Conservation (phyloP, 2,888 invertebrate genomes). For the Nemotelus nigrinus region DNA sequence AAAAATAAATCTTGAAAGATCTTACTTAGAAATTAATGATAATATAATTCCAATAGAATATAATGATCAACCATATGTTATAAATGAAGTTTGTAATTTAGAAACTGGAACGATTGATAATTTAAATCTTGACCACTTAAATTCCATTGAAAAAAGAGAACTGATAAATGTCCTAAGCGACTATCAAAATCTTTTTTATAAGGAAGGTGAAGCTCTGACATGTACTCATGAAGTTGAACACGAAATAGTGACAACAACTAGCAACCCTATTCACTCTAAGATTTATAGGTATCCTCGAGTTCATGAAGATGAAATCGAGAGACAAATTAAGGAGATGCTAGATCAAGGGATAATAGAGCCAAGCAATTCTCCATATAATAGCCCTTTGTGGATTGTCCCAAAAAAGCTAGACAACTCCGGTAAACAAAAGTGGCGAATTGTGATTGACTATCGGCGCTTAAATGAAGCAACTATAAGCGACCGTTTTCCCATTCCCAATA, state of each 20-base stretch:
- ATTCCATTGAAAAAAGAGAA: slow-evolving; percentile 14
- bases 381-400: slow-evolving; percentile 25
- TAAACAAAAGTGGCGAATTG: slow-evolving; percentile 13
- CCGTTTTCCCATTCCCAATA: slow-evolving; percentile 32
- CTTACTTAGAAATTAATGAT: too few species aligned
- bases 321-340: slow-evolving; percentile 19
- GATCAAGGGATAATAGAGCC: slow-evolving; percentile 8
- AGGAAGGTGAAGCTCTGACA: slow-evolving; percentile 15
- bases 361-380: slow-evolving; percentile 30
- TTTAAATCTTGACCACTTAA: slow-evolving; percentile 16
- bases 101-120: too few species aligned
- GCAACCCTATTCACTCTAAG: slow-evolving; percentile 15
- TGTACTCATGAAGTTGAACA: neutral
- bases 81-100: too few species aligned
- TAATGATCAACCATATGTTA: too few species aligned
- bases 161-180: neutral
- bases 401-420: slow-evolving; percentile 13
- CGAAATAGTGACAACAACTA: slow-evolving; percentile 22
- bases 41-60: too few species aligned
- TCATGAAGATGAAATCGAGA: slow-evolving; percentile 6
- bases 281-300: slow-evolving; percentile 18
- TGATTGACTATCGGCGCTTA: slow-evolving; percentile 20
- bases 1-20: too few species aligned
- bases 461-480: slow-evolving; percentile 21
- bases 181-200: neutral